Conservation (phyloP, 2,113 vertebrate species). For the Piprites chloris region DNA sequence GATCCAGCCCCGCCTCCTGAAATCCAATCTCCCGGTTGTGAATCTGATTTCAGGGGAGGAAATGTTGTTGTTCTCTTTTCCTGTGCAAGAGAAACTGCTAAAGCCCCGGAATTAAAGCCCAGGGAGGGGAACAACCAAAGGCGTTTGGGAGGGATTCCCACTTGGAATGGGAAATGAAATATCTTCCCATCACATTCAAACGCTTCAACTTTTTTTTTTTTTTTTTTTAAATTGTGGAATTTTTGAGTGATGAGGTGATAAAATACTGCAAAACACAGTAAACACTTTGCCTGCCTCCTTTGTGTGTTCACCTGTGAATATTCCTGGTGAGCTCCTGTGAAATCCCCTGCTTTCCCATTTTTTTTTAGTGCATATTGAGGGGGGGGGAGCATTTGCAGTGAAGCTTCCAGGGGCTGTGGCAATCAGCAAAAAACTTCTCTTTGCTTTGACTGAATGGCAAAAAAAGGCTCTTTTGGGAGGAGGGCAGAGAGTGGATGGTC, state of each 20-base stretch:
- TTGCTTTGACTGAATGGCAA: background rate
- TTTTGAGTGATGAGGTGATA: background rate
- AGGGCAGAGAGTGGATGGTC: background rate
- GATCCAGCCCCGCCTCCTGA: background rate
- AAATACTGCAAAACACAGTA: background rate
- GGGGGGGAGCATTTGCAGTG: background rate
- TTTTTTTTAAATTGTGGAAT: background rate
- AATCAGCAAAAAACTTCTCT: background rate
- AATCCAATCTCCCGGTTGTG: background rate
- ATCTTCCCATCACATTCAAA: background rate
- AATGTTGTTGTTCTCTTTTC: background rate
- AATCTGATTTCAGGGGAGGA: background rate
- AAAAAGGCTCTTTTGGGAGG: background rate
- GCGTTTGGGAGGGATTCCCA: background rate
- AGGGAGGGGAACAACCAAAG: fast-evolving
- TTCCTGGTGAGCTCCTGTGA: background rate
- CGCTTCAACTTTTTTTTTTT: background rate
- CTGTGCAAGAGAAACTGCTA: background rate
- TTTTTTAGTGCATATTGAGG: background rate
- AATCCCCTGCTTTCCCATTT: background rate
- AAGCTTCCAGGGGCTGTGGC: background rate
- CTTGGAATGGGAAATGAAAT: background rate
- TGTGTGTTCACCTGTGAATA: background rate
- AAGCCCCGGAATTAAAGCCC: background rate
- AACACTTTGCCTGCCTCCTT: background rate